These are phyloP conservation scores for Cepaea nemoralis DNA, from an alignment of 1,140 invertebrate genomes.

Conservation along the genomic window DNA sequence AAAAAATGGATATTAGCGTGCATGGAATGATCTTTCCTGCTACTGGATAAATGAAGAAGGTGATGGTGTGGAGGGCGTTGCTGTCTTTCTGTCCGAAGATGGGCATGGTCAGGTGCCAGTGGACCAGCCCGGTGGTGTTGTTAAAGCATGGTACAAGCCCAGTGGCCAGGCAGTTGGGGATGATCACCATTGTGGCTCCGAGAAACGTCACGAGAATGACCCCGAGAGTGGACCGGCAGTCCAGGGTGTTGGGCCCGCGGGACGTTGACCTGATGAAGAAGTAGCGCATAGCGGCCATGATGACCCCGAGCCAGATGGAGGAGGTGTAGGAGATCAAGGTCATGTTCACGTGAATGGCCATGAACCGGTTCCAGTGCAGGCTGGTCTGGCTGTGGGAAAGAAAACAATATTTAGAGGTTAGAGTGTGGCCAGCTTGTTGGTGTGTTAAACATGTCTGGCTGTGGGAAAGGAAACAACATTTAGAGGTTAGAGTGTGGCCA, in stretches of 20 bases:
- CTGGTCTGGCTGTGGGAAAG: constrained; percentile 7
- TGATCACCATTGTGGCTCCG: constrained; percentile 81
- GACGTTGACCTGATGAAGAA: constrained; percentile 81
- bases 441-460: too few relatives aligned
- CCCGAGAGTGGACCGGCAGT: constrained; percentile 79
- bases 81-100: constrained; percentile 47
- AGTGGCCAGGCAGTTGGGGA: constrained; percentile 79
- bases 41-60: too few relatives aligned
- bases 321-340: constrained; percentile 88
- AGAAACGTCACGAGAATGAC: constrained; percentile 82
- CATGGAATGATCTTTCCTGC: constrained; percentile 72
- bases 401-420: too few relatives aligned
- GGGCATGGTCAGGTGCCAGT: constrained; percentile 50
- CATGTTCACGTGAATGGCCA: constrained; percentile 75
- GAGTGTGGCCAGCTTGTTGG: too few relatives aligned
- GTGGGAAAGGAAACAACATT: too few relatives aligned
- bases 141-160: constrained; percentile 42
- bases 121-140: constrained; percentile 24
- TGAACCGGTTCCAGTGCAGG: constrained; percentile 59
- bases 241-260: constrained; percentile 83
- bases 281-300: constrained; percentile 81
- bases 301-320: constrained; percentile 92
- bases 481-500: too few relatives aligned
- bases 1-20: constrained; percentile 71
- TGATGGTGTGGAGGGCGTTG: constrained; percentile 43